Evolutionary conservation across 2,113 vertebrate species (phyloP), one percentile per base, ranked within the genome.

Genomic region (Hippocampus comes): DNA sequence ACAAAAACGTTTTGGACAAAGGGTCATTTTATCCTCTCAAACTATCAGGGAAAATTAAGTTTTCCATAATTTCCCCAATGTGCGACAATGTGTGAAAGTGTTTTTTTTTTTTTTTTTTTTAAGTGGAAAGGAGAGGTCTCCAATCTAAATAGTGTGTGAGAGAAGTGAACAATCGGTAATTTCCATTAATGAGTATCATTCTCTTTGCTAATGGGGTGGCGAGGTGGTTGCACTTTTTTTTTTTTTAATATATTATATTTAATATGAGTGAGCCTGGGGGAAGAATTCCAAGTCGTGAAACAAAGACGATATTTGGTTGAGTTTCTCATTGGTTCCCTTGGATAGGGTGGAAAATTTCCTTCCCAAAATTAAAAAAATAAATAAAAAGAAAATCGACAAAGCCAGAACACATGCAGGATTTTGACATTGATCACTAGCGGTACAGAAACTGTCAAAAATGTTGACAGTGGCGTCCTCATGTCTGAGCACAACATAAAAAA

Each of bases 41-140:
- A 2, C 2, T 25, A 17, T n/a, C 23, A 46, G 23, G 9, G 18
- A 41, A 63, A 46, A 61, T 34, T 9, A 61, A 2, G 23, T 27
- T 48, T 46, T 66, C 7, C 64, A 48, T 66, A 17, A 66, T 48
- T 48, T 66, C 43, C 64, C 42, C n/a, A 25, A 65, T 65, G 63
- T 46, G 63, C 21, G 42, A 43, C 63, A 65, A 23, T 46, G 12
- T 25, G 63, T 25, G 42, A 23, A 23, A 46, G 42, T 38, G 34
- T 38, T 38, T 38, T 38, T 42, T 38, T 64, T 64, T 42, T n/a
- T n/a, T n/a, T 20, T n/a, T 64, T 42, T 38, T 64, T 64, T 42
- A 66, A 48, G 11, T 17, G 42, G 42, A 43, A 34, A 61, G 59
- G 9, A 18, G 25, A 61, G 17, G 48, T 66, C 23, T 27, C 64